Conservation (phyloP, 2,113 vertebrate genomes). For the Cygnus buccinator region DNA sequence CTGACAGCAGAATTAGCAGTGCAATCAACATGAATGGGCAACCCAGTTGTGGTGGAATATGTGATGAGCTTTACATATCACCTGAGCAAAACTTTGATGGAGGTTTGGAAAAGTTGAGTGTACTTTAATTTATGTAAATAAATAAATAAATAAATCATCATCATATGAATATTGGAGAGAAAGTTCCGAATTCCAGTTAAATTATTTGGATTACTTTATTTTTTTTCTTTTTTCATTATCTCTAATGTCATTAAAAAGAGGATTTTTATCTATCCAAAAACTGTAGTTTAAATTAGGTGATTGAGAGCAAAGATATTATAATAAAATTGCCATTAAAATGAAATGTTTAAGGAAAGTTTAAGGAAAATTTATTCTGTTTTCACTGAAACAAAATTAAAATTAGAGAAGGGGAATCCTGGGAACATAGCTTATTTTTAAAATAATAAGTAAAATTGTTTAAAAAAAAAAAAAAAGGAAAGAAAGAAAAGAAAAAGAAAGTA, state of each 20-base stretch:
- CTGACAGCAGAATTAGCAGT: background rate
- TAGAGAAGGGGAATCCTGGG: too few species aligned
- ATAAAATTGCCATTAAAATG: background rate
- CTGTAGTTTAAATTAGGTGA: background rate
- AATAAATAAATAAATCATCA: background rate
- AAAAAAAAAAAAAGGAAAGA: too few species aligned
- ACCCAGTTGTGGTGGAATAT: background rate
- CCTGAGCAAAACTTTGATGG: background rate
- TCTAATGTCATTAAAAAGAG: background rate
- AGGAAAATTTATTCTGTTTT: too few species aligned
- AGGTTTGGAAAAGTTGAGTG: background rate
- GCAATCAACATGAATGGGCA: background rate
- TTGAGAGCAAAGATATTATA: background rate
- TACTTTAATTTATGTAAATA: background rate
- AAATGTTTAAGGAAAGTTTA: too few species aligned
- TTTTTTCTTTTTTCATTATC: background rate
- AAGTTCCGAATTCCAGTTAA: background rate
- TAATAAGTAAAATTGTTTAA: too few species aligned
- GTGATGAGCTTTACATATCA: background rate
- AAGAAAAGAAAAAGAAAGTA: too few species aligned
- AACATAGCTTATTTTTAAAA: too few species aligned
- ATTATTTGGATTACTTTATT: background rate
- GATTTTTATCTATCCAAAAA: background rate
- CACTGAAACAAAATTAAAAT: too few species aligned
- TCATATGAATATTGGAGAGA: background rate